A percentile compares a stretch with the other conserved stretches of the same genome.
Conservation (phyloP, 2,113 vertebrate genomes). For the Tupaia chinensis region DNA sequence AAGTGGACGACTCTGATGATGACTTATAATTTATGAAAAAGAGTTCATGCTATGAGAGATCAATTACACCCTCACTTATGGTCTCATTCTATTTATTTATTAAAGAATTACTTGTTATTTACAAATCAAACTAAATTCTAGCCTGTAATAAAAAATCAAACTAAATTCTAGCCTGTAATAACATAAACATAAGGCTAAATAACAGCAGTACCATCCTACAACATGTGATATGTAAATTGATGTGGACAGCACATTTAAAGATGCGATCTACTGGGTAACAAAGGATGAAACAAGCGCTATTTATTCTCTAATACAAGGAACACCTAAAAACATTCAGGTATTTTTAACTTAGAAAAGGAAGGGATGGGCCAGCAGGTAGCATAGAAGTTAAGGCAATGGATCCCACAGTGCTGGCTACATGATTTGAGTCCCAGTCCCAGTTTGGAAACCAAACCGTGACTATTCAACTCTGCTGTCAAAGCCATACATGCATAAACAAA, state of each 20-base stretch:
- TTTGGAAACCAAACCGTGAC: too few species aligned
- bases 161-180: neutral
- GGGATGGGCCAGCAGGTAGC: too few species aligned
- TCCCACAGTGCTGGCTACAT: too few species aligned
- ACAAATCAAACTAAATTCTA: too few species aligned
- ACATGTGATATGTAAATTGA: neutral
- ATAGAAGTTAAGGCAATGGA: too few species aligned
- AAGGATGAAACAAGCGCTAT: neutral
- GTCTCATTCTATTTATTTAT: too few species aligned
- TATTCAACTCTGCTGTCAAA: neutral
- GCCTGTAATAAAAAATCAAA: conserved; percentile 10
- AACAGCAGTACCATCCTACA: neutral
- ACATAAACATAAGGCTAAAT: neutral
- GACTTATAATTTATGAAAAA: neutral
- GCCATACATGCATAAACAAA: neutral
- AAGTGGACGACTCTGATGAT: neutral
- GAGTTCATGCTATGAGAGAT: too few species aligned
- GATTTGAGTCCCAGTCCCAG: too few species aligned
- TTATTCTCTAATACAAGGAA: neutral
- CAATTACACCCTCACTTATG: too few species aligned
- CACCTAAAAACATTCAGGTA: neutral
- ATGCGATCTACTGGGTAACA: neutral
- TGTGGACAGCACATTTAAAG: neutral
- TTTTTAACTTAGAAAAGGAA: conserved; percentile 21
- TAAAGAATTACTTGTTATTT: too few species aligned